Percentiles rank a stretch among this genome's conserved stretches.
phyloP scores from a whole-genome alignment of 2,113 vertebrate species.

The Acrocephalus arundinaceus region DNA sequence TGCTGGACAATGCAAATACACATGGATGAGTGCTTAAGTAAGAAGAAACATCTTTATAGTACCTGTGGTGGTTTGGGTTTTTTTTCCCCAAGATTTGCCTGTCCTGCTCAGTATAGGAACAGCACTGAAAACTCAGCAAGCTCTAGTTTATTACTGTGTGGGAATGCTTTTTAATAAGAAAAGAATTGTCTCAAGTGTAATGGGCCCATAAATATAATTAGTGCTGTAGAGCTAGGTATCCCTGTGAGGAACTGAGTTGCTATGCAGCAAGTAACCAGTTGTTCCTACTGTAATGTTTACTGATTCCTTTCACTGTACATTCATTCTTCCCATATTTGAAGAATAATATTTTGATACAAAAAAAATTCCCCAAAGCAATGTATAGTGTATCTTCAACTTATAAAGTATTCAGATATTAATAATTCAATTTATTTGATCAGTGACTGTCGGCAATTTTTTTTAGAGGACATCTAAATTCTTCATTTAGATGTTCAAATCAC shows the following conservation, averaged over 20 bases:
- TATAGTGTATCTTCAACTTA: not conserved
- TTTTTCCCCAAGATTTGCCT: not conserved
- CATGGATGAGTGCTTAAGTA: not conserved
- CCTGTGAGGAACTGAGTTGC: not conserved
- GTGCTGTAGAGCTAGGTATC: not conserved
- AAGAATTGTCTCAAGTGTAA: not conserved
- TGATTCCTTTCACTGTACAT: not conserved
- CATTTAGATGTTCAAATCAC: not conserved
- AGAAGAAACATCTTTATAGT: not conserved
- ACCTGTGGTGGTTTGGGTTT: not conserved
- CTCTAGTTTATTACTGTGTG: not conserved
- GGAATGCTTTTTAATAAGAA: not conserved
- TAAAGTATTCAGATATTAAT: not conserved
- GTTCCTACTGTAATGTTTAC: not conserved
- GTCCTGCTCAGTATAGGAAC: not conserved
- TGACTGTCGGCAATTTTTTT: not conserved
- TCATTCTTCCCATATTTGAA: not conserved
- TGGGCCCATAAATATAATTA: not conserved
- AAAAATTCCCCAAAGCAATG: not conserved
- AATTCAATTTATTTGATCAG: not conserved
- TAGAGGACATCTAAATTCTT: not conserved
- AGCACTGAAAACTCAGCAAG: not conserved
- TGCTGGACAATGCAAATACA: not conserved
- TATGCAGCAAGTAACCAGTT: not conserved
- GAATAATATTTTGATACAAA: not conserved